Percentiles rank a stretch among this genome's conserved stretches.
These are phyloP conservation scores for Haplochromis vanheusdeni DNA, from an alignment of 2,113 vertebrate genomes.

Conservation along the genomic window DNA sequence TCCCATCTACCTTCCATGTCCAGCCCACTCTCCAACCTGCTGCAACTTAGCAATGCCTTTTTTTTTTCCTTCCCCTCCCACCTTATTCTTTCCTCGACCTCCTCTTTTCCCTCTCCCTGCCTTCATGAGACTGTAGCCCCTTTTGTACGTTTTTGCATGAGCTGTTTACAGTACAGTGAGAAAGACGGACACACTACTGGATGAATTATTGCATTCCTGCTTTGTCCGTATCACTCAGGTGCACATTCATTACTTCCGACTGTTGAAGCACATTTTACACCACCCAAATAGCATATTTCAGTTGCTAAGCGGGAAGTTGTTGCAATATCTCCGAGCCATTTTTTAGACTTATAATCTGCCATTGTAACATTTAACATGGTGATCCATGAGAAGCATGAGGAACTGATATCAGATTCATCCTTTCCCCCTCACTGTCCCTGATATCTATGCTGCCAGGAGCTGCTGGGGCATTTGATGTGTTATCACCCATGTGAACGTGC, in stretches of 20 bases:
- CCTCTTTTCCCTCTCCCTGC: slow-evolving; percentile 3
- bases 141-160: slow-evolving; percentile 53
- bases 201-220: slow-evolving; percentile 4
- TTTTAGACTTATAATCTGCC: slow-evolving; percentile 27
- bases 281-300: not conserved
- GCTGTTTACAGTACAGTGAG: slow-evolving; percentile 18
- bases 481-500: not conserved
- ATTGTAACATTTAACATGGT: slow-evolving; percentile 56
- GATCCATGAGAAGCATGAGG: slow-evolving; percentile 59
- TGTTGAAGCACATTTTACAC: slow-evolving; percentile 1
- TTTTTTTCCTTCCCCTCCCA: not conserved
- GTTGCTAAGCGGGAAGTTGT: not conserved
- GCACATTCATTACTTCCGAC: not conserved
- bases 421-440: slow-evolving; percentile 56
- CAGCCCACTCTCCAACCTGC: not conserved
- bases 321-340: not conserved
- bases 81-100: not conserved
- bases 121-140: slow-evolving; percentile 12
- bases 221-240: slow-evolving; percentile 22
- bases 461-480: slow-evolving; percentile 30
- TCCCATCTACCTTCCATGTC: slow-evolving; percentile 17
- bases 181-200: slow-evolving; percentile 27
- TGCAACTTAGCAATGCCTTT: not conserved
- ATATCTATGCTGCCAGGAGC: slow-evolving; percentile 43
- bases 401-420: slow-evolving; percentile 56